Conservation (phyloP, 2,888 invertebrate species). For the Lissonota sp. region DNA sequence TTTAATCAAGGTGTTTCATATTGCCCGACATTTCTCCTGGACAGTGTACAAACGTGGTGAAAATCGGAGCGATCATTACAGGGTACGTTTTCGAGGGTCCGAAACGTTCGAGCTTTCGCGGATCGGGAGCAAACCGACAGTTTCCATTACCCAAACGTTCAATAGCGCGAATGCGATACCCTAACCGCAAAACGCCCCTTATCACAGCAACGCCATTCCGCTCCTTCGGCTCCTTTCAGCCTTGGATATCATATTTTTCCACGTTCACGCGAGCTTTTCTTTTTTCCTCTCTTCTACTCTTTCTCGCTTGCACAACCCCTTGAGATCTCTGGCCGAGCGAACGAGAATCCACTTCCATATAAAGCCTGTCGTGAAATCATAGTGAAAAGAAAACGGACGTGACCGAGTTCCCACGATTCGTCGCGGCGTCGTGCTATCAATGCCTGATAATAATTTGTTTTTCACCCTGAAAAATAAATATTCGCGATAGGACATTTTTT, state of each 20-base stretch:
- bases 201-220: conserved; percentile 24
- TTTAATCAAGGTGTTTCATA: too few species aligned
- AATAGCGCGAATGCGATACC: conserved; percentile 52
- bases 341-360: conserved; percentile 12
- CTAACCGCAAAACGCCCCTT: conserved; percentile 36
- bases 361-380: conserved; percentile 36
- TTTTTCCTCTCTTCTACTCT: neutral
- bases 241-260: conserved; percentile 49
- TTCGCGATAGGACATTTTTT: too few species aligned
- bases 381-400: conserved; percentile 25
- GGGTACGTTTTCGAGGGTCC: conserved; percentile 15
- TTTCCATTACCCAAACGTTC: conserved; percentile 47
- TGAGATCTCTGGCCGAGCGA: conserved; percentile 26
- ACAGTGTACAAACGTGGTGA: conserved; percentile 6
- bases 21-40: too few species aligned
- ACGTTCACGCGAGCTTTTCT: conserved; percentile 37
- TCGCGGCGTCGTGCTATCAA: neutral
- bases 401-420: neutral
- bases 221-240: conserved; percentile 9
- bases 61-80: conserved; percentile 30
- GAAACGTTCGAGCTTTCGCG: conserved; percentile 7
- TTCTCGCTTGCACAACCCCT: neutral
- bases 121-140: conserved; percentile 26
- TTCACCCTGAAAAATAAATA: too few species aligned
- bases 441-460: too few species aligned